Conservation (phyloP, 2,797 vertebrate genomes). For the Spea hammondii region DNA sequence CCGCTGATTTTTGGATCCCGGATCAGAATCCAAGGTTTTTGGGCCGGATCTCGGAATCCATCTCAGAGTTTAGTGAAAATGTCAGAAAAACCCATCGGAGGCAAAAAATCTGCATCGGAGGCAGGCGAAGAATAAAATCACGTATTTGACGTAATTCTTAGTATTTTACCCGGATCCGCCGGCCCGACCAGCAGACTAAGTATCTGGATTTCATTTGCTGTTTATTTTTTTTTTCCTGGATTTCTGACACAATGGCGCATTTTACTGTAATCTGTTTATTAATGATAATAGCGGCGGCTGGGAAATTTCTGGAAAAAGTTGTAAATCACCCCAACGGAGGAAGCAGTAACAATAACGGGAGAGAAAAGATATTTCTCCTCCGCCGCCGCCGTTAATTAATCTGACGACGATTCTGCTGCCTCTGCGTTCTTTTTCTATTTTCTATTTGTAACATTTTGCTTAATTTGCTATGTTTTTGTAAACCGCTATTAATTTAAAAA, state of each 20-base stretch:
- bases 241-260: neutral
- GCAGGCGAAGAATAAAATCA: too few relatives aligned
- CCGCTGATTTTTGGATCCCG: too few relatives aligned
- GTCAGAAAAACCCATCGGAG: too few relatives aligned
- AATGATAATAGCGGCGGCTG: slow-evolving; percentile 18
- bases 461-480: neutral
- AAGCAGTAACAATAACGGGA: neutral
- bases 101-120: too few relatives aligned
- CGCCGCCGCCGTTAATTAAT: neutral
- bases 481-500: neutral
- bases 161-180: neutral
- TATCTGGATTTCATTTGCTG: neutral
- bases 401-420: neutral
- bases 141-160: too few relatives aligned
- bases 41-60: too few relatives aligned
- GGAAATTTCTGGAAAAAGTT: neutral
- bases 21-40: too few relatives aligned
- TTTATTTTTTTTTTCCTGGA: neutral
- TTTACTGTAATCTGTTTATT: neutral
- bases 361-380: neutral
- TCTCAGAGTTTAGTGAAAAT: too few relatives aligned
- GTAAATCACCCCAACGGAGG: neutral
- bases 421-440: neutral
- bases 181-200: neutral
- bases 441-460: neutral